Base-by-base conservation (phyloP, 2,888 invertebrate species). In the Pheosia gnoma region DNA sequence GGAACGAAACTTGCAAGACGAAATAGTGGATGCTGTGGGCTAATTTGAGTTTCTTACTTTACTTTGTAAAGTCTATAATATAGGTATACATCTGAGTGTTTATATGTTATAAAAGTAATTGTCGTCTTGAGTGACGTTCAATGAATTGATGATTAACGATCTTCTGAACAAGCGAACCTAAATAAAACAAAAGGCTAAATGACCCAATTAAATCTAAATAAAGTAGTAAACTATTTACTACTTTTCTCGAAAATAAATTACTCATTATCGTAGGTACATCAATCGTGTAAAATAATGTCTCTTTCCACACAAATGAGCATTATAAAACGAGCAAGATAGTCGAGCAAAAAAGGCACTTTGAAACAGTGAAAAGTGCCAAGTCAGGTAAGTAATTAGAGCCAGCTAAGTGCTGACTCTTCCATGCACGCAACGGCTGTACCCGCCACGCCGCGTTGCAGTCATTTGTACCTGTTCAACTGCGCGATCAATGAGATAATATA, bases 1-100 rank as follows among this genome's bases (percentile, higher is more conserved):
- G 76, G 67, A 77, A 78, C 65, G 72, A 60, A 74, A 64, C 56
- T 66, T 73, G 13, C 36, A 47, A 56, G 57, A 58, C 66, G 53
- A 47, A 64, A 68, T 62, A 58, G 52, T 61, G 13, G 45, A 38
- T 53, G 45, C n/a, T 54, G 54, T 57, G 5, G 54, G n/a, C 4
- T 59, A 43, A 39, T 54, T 54, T 38, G 37, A 54, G 58, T 47
- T 58, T 25, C 59, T 13, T 4, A 38, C 3, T n/a, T 47, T 47
- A 5, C 47, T 47, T n/a, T n/a, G n/a, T n/a, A n/a, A n/a, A n/a
- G 25, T 25, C 25, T 25, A 25, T 25, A 25, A 25, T 25, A 25
- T 25, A 25, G 25, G 25, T 25, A 25, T 25, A 25, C 2, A 25
- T 25, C 25, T 25, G 25, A 25, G 25, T 25, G 25, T 25, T 25